A percentile compares a stretch with the other conserved stretches of the same genome.
phyloP scores from a whole-genome alignment of 1,140 invertebrate species.

The Atta texana region DNA sequence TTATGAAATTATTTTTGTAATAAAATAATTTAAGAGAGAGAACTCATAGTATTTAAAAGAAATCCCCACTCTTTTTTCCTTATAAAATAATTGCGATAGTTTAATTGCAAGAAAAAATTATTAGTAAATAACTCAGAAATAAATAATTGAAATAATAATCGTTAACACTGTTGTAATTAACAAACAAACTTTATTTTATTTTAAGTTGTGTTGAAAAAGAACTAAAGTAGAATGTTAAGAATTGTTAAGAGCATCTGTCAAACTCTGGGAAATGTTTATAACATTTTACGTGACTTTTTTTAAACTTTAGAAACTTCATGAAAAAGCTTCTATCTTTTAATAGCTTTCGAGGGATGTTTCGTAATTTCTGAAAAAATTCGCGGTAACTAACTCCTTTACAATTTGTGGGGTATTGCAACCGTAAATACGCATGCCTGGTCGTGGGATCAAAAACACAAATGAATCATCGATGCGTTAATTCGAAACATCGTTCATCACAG shows the following conservation, averaged over 20 bases:
- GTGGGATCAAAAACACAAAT: not conserved
- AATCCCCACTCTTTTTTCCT: not conserved
- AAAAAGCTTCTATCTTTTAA: not conserved
- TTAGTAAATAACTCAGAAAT: not conserved
- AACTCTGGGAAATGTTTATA: not conserved
- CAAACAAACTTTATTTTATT: not conserved
- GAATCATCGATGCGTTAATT: not conserved
- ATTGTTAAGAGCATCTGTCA: not conserved
- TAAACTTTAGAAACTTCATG: not conserved
- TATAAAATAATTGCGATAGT: not conserved
- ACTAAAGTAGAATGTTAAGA: not conserved
- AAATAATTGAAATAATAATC: conserved; percentile 11
- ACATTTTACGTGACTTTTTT: not conserved
- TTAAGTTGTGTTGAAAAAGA: not conserved
- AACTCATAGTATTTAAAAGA: not conserved
- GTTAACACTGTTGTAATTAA: not conserved
- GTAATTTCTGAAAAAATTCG: not conserved
- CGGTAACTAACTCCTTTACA: not conserved
- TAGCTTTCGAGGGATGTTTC: not conserved
- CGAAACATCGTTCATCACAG: conserved; percentile 17
- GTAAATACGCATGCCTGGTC: conserved; percentile 6
- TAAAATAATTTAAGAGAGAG: not conserved
- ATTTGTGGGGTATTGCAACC: not conserved
- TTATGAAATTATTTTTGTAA: not conserved
- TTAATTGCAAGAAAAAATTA: not conserved